Conservation (phyloP, 2,888 invertebrate genomes). For the Urechis unicinctus region DNA sequence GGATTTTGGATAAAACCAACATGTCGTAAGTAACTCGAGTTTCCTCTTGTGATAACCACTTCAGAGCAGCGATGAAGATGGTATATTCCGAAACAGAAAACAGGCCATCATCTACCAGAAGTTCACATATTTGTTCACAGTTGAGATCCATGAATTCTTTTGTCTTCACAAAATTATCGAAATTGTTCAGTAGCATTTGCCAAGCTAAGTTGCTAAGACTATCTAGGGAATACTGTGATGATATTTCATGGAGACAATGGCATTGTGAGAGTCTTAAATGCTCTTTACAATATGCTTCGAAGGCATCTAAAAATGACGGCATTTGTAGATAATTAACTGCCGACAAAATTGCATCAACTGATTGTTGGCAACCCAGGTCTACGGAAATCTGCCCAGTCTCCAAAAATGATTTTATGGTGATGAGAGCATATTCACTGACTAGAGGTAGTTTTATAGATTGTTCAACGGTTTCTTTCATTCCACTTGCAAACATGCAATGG, state of each 20-base stretch:
- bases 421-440: not conserved
- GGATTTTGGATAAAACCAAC: conserved; percentile 1
- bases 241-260: not conserved
- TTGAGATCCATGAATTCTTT: conserved; percentile 2
- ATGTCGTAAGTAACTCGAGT: not conserved
- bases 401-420: not conserved
- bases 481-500: conserved; percentile 2
- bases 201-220: not conserved
- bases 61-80: conserved; percentile 6
- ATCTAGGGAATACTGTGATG: not conserved
- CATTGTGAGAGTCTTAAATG: not conserved
- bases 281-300: not conserved
- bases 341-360: not conserved
- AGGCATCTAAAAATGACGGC: not conserved
- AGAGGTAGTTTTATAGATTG: not conserved
- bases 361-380: not conserved
- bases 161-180: not conserved
- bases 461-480: conserved; percentile 3
- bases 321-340: conserved; percentile 9
- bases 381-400: conserved; percentile 1
- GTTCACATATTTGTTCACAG: not conserved
- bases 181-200: conserved; percentile 4
- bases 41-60: conserved; percentile 3
- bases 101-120: conserved; percentile 1
- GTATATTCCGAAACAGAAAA: conserved; percentile 2